phyloP scores from a whole-genome alignment of 1,140 invertebrate genomes.

The Solenopsis fugax region DNA sequence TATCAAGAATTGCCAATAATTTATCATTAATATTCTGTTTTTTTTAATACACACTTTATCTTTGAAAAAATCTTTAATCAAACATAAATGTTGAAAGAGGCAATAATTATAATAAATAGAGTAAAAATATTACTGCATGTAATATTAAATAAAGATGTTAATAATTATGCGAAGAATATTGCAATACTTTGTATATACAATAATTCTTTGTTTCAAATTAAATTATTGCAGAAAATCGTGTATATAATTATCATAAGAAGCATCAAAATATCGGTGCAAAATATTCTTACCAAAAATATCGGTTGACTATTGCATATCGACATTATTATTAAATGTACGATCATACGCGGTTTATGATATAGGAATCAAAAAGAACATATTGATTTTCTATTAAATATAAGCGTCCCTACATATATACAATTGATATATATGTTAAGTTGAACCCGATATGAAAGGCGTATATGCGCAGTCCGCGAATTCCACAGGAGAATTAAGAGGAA shows the following conservation, averaged over 20 bases:
- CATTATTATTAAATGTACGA: neutral
- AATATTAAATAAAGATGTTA: neutral
- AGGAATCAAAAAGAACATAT: conserved; percentile 16
- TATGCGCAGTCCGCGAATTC: conserved; percentile 34
- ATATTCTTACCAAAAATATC: conserved; percentile 28
- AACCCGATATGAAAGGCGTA: conserved; percentile 35
- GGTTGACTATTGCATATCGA: neutral
- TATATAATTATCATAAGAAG: neutral
- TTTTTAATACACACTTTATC: neutral
- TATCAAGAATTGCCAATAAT: neutral
- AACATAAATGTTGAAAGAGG: no score
- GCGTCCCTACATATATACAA: neutral
- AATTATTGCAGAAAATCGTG: neutral
- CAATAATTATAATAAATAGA: no score
- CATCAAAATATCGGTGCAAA: neutral
- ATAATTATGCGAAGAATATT: neutral
- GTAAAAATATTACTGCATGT: no score
- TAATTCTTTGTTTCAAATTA: neutral
- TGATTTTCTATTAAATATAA: conserved; percentile 42
- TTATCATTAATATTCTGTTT: neutral
- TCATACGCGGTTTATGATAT: neutral
- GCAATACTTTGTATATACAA: neutral
- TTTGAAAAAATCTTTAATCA: neutral
- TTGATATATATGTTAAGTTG: neutral
- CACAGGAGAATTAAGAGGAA: conserved; percentile 58